phyloP scores from a whole-genome alignment of 2,888 invertebrate species.

The Epirrhoe alternata region DNA sequence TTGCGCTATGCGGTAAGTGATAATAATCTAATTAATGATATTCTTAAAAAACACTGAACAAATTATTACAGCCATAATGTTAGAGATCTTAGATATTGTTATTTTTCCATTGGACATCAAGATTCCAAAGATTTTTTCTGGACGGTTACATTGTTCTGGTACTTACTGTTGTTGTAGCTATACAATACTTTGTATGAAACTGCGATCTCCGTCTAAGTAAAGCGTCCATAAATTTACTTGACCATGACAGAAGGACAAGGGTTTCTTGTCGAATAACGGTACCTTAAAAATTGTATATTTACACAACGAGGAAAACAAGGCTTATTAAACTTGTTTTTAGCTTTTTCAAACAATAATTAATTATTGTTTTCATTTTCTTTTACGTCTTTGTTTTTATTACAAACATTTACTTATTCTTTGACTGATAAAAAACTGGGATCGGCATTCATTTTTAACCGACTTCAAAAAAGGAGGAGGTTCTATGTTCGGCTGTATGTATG shows the following conservation, averaged over 20 bases:
- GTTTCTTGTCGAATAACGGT: not conserved
- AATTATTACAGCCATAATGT: too few relatives aligned
- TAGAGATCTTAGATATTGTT: too few relatives aligned
- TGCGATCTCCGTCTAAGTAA: not conserved
- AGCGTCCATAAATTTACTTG: not conserved
- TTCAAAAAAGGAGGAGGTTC: too few relatives aligned
- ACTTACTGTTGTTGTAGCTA: not conserved
- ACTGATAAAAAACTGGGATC: not conserved
- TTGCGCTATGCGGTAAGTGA: slow-evolving; percentile 74
- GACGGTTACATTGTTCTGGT: not conserved
- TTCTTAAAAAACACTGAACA: too few relatives aligned
- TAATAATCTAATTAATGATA: not conserved
- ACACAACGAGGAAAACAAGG: not conserved
- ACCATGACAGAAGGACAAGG: not conserved
- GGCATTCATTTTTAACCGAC: not conserved
- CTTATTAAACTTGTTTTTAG: not conserved
- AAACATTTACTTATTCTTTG: not conserved
- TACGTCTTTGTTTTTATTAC: not conserved
- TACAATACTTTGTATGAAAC: not conserved
- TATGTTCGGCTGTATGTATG: too few relatives aligned
- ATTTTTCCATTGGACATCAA: not conserved
- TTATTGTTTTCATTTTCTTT: not conserved
- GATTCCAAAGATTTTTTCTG: not conserved
- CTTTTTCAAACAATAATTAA: not conserved
- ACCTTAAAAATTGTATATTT: not conserved